Base-by-base conservation (phyloP, 2,797 vertebrate genomes). In the Siniperca obscura region DNA sequence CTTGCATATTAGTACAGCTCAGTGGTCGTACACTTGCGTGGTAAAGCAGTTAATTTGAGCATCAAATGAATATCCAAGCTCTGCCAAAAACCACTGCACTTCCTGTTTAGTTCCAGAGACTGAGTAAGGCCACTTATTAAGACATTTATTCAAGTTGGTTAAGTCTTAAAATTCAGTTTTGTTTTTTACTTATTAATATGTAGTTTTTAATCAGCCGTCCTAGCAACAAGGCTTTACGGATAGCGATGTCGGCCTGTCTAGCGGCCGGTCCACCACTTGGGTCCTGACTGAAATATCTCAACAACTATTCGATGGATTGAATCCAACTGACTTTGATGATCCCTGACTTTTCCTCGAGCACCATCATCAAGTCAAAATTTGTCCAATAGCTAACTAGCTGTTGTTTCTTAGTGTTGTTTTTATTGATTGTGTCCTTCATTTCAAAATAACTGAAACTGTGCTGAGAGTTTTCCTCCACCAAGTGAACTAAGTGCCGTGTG, bases 1-100 rank as follows among this genome's bases (percentile, higher is more conserved):
- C 64, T 79, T 86, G 73, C 65, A 61, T 76, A 56, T 82, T 42
- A 80, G 67, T 65, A 17, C 68, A 65, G 52, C 56, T 46, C 50
- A 55, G 65, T 60, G 61, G 40, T 40, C 17, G 56, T 22, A 30
- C 44, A 36, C 52, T 50, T 67, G 27, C 9, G 9, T 46, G 16
- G 19, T 12, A 34, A 59, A 86, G 40, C 50, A 52, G 64, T 46
- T 73, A 22, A 69, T 78, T 76, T 73, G 17, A 74, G 60, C 62
- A 17, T 64, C 52, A n/a, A n/a, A n/a, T n/a, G n/a, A n/a, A n/a
- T 73, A 53, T 74, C 25, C 0, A 3, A 38, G 16, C 76, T 55
- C 71, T 73, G 83, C 67, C 74, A 88, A 50, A 50, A 68, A 30
- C 19, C 60, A 25, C 48, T 27, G 30, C 22, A 57, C 52, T 34